These are phyloP conservation scores for Linyphia triangularis DNA, from an alignment of 2,888 invertebrate genomes.

Conservation along the genomic window DNA sequence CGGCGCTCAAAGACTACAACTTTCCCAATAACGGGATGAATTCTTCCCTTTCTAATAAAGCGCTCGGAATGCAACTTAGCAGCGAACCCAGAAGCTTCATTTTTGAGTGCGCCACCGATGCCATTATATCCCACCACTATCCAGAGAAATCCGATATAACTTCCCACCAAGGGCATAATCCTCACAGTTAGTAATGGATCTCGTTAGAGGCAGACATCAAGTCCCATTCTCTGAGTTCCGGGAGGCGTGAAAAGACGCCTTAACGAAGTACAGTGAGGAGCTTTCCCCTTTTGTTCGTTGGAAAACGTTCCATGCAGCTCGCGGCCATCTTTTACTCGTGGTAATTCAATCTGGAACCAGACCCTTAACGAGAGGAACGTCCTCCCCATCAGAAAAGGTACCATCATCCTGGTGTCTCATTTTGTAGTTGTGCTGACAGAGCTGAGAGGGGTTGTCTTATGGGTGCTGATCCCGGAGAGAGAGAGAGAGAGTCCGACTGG, in stretches of 20 bases:
- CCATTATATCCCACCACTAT: neutral
- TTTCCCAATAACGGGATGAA: too few species aligned
- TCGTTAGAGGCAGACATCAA: constrained; percentile 47
- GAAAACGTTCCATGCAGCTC: neutral
- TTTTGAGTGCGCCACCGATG: neutral
- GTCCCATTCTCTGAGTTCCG: constrained; percentile 14
- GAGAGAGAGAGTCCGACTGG: neutral
- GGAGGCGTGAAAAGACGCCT: constrained; percentile 46
- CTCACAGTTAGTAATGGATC: neutral
- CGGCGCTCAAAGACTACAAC: too few species aligned
- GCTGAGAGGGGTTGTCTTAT: too few species aligned
- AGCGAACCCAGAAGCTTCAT: neutral
- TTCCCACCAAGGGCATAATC: neutral
- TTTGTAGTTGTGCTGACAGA: too few species aligned
- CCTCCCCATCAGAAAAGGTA: too few species aligned
- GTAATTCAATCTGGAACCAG: neutral
- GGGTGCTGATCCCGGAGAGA: neutral
- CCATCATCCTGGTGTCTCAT: too few species aligned
- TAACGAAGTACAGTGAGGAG: constrained; percentile 54
- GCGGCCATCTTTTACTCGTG: neutral
- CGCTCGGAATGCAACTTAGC: too few species aligned
- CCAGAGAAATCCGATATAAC: neutral
- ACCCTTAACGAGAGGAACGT: too few species aligned
- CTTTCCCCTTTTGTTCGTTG: constrained; percentile 8
- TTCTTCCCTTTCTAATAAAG: too few species aligned